Conservation (phyloP, 1,140 invertebrate genomes). For the Wiebesia pumilae region DNA sequence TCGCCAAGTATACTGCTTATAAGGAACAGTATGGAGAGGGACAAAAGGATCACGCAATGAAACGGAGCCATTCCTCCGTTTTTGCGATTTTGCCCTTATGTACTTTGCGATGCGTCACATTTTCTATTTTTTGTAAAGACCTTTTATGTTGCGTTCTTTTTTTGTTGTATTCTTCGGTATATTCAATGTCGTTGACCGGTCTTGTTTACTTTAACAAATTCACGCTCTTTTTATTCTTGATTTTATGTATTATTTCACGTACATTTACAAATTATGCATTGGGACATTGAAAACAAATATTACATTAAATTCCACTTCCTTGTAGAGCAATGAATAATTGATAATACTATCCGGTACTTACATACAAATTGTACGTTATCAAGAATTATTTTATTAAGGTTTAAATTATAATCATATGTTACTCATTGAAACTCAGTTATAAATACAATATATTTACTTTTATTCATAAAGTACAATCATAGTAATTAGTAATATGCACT, state of each 20-base stretch:
- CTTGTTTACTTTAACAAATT: constrained; percentile 24
- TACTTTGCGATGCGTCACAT: constrained; percentile 34
- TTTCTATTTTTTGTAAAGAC: neutral
- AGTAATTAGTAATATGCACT: neutral
- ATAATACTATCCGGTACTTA: neutral
- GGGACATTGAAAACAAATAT: neutral
- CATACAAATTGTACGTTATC: too few relatives aligned
- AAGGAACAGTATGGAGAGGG: neutral
- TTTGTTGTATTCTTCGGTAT: neutral
- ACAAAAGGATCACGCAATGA: constrained; percentile 10
- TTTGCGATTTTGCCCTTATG: constrained; percentile 35
- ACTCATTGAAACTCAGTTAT: too few relatives aligned
- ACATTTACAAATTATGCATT: neutral
- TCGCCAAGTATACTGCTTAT: neutral
- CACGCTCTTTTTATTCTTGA: neutral
- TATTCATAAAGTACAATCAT: neutral
- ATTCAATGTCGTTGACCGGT: neutral
- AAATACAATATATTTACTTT: too few relatives aligned
- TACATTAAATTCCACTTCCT: neutral
- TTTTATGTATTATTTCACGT: neutral
- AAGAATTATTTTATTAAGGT: too few relatives aligned
- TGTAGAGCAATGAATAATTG: neutral
- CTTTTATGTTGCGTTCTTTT: neutral
- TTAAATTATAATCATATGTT: too few relatives aligned
- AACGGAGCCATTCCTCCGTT: constrained; percentile 42